Conservation (phyloP, 2,888 invertebrate genomes). For the Caenorhabditis uteleia region DNA sequence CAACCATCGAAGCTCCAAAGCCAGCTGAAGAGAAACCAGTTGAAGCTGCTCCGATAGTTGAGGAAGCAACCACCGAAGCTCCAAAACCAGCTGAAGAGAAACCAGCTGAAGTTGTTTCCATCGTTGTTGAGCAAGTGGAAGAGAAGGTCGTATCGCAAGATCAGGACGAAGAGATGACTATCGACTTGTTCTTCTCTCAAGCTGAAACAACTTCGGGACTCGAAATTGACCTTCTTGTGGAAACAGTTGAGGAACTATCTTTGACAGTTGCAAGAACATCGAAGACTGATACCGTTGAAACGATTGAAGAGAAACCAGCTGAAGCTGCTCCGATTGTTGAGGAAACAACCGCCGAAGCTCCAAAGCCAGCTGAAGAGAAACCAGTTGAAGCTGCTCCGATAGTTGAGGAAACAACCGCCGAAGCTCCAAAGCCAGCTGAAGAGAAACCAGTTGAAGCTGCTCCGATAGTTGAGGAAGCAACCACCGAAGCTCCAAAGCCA, state of each 20-base stretch:
- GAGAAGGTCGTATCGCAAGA: too few species aligned
- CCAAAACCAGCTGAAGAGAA: slow-evolving; percentile 1
- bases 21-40: slow-evolving; percentile 3
- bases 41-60: too few species aligned
- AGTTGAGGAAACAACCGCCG: slow-evolving; percentile 3
- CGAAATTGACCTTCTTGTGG: too few species aligned
- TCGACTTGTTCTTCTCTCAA: too few species aligned
- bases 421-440: background rate
- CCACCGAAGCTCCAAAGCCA: too few species aligned
- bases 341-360: slow-evolving; percentile 5
- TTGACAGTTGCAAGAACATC: background rate
- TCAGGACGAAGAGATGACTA: too few species aligned
- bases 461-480: background rate
- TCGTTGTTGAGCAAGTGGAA: too few species aligned
- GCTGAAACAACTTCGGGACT: too few species aligned
- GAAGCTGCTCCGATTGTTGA: background rate
- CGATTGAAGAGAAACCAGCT: slow-evolving; percentile 2
- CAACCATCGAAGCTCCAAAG: slow-evolving; percentile 1
- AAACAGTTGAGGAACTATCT: background rate
- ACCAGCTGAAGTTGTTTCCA: background rate
- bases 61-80: too few species aligned
- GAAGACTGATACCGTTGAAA: slow-evolving; percentile 6
- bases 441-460: slow-evolving; percentile 3
- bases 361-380: slow-evolving; percentile 4
- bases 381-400: background rate